Percentiles rank a stretch among this genome's conserved stretches.
These are phyloP conservation scores for Trogon melanurus DNA, from an alignment of 2,113 vertebrate species.

Conservation along the genomic window DNA sequence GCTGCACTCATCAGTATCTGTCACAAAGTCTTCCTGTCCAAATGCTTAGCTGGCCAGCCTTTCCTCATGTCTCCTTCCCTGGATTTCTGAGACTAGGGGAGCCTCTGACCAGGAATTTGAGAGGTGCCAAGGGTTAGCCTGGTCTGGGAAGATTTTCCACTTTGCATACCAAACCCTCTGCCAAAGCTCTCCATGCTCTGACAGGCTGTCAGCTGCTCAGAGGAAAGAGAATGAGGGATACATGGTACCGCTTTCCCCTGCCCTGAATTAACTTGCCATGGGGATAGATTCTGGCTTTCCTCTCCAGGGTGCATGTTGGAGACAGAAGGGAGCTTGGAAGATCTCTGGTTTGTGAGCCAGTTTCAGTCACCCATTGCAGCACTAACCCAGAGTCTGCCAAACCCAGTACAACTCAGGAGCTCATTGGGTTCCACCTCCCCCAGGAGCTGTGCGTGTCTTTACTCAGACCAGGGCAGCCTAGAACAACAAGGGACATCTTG, in stretches of 20 bases:
- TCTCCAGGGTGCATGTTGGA: neutral
- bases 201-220: neutral
- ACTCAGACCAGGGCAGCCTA: neutral
- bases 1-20: neutral
- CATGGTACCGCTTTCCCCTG: neutral
- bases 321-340: neutral
- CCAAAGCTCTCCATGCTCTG: neutral
- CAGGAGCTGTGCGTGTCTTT: accelerated
- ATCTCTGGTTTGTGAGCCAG: neutral
- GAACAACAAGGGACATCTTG: neutral
- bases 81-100: neutral
- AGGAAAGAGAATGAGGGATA: neutral
- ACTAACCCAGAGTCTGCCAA: neutral
- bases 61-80: neutral
- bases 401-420: neutral
- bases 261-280: neutral
- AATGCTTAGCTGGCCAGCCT: neutral
- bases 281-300: neutral
- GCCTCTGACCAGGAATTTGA: neutral
- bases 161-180: neutral
- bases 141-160: neutral
- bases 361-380: neutral
- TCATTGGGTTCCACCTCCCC: neutral
- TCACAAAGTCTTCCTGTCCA: neutral
- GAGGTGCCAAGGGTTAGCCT: neutral